A percentile compares a stretch with the other conserved stretches of the same genome.
These are phyloP conservation scores for Villa cingulata DNA, from an alignment of 2,888 invertebrate genomes.

Conservation along the genomic window DNA sequence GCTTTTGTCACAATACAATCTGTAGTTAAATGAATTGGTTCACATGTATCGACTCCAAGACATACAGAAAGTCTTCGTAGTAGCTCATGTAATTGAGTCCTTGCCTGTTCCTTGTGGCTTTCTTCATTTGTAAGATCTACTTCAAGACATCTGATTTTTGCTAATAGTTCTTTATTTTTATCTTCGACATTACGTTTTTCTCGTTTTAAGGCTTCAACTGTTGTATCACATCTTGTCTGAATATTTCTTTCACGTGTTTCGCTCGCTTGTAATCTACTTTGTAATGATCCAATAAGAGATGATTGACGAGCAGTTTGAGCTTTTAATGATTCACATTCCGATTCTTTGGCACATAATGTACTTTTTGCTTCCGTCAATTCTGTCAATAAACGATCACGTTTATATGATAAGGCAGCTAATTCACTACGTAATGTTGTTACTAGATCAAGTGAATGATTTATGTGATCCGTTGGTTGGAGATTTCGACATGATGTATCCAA, in stretches of 20 bases:
- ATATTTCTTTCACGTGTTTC: conserved; percentile 64
- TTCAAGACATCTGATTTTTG: conserved; percentile 59
- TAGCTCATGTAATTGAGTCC: conserved; percentile 52
- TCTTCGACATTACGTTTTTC: conserved; percentile 61
- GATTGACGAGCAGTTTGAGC: conserved; percentile 74
- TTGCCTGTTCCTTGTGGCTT: conserved; percentile 57
- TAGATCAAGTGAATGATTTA: conserved; percentile 43
- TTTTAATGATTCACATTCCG: conserved; percentile 67
- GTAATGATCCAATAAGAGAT: conserved; percentile 63
- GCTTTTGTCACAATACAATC: conserved; percentile 65
- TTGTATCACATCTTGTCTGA: conserved; percentile 49
- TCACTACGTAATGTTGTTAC: conserved; percentile 68
- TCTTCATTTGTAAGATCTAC: conserved; percentile 58
- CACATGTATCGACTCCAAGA: conserved; percentile 57
- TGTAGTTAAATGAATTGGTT: conserved; percentile 48
- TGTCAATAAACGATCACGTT: conserved; percentile 55
- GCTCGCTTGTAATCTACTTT: conserved; percentile 62
- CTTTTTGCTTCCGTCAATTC: conserved; percentile 58
- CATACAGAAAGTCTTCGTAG: conserved; percentile 56
- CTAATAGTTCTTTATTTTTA: conserved; percentile 60
- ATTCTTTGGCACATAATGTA: conserved; percentile 55
- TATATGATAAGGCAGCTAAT: conserved; percentile 70
- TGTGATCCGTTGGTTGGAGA: conserved; percentile 16
- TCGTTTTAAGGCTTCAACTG: conserved; percentile 59
- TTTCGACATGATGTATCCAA: conserved; percentile 21